Percentiles rank a stretch among this genome's conserved stretches.
These are phyloP conservation scores for Dasysyrphus tricinctus DNA, from an alignment of 2,888 invertebrate genomes.

Conservation along the genomic window DNA sequence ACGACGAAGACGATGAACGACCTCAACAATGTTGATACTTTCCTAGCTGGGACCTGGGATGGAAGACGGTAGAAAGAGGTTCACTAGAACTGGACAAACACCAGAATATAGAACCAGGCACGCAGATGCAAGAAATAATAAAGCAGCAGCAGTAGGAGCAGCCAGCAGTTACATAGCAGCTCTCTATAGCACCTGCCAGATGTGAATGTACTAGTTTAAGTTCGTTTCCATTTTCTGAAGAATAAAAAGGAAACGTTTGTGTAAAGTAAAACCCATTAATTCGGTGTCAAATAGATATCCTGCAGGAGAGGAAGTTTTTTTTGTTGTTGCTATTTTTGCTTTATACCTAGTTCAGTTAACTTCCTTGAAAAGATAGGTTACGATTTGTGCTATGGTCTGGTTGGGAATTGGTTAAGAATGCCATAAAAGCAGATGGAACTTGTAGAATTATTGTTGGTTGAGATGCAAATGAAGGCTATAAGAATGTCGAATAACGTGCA, in stretches of 20 bases:
- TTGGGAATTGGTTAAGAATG: neutral
- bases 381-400: slow-evolving; percentile 3
- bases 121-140: slow-evolving; percentile 26
- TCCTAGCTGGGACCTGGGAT: neutral
- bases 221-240: slow-evolving; percentile 12
- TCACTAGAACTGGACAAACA: slow-evolving; percentile 16
- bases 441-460: slow-evolving; percentile 21
- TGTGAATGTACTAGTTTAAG: slow-evolving; percentile 63
- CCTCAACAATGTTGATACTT: slow-evolving; percentile 40
- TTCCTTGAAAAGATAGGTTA: slow-evolving; percentile 48
- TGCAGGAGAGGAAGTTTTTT: slow-evolving; percentile 37
- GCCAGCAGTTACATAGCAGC: neutral
- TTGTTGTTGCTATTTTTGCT: neutral
- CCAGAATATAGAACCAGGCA: neutral
- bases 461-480: neutral
- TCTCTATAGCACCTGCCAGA: slow-evolving; percentile 65
- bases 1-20: slow-evolving; percentile 69
- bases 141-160: slow-evolving; percentile 16
- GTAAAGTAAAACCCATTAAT: slow-evolving; percentile 60
- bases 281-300: slow-evolving; percentile 63
- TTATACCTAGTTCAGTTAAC: slow-evolving; percentile 29
- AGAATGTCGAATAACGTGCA: neutral
- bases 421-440: slow-evolving; percentile 31
- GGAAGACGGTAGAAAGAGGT: neutral
- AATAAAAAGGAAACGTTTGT: slow-evolving; percentile 67